Percentiles rank a stretch among this genome's conserved stretches.
Conservation (phyloP, 2,797 vertebrate species). For the Hippocampus kuda region DNA sequence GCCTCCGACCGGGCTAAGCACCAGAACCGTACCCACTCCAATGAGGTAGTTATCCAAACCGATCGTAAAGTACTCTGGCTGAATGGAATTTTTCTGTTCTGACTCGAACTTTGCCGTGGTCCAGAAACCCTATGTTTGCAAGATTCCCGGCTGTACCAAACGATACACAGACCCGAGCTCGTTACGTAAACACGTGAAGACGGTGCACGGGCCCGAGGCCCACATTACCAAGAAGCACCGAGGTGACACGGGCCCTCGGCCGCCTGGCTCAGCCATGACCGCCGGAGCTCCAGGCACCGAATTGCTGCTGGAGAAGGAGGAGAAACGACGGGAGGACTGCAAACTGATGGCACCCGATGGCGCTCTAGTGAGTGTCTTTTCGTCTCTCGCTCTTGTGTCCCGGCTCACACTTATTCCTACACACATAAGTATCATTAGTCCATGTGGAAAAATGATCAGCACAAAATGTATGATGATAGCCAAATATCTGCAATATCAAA, state of each 20-base stretch:
- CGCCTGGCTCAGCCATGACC: constrained; percentile 55
- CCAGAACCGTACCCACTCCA: constrained; percentile 97
- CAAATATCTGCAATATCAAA: too few species aligned
- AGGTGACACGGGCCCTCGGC: constrained; percentile 75
- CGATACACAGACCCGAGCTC: constrained; percentile 97
- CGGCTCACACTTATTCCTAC: too few species aligned
- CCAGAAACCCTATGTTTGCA: constrained; percentile 95
- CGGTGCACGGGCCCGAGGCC: constrained; percentile 91
- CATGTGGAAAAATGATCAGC: background rate
- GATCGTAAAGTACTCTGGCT: background rate
- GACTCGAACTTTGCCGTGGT: constrained; percentile 11
- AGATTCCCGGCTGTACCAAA: constrained; percentile 95
- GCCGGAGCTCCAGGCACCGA: constrained; percentile 67
- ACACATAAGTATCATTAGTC: too few species aligned
- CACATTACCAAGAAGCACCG: constrained; percentile 96
- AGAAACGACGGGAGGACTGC: constrained; percentile 75
- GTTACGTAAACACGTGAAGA: constrained; percentile 92
- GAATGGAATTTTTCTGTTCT: background rate
- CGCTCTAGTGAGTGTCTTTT: constrained; percentile 65
- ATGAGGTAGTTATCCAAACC: constrained; percentile 44
- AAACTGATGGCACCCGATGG: constrained; percentile 80
- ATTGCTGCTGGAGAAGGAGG: constrained; percentile 81
- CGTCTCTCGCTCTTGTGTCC: too few species aligned
- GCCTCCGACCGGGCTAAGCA: constrained; percentile 97
- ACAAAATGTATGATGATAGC: too few species aligned